These are phyloP conservation scores for Rhingia campestris DNA, from an alignment of 2,888 invertebrate species.

Conservation along the genomic window DNA sequence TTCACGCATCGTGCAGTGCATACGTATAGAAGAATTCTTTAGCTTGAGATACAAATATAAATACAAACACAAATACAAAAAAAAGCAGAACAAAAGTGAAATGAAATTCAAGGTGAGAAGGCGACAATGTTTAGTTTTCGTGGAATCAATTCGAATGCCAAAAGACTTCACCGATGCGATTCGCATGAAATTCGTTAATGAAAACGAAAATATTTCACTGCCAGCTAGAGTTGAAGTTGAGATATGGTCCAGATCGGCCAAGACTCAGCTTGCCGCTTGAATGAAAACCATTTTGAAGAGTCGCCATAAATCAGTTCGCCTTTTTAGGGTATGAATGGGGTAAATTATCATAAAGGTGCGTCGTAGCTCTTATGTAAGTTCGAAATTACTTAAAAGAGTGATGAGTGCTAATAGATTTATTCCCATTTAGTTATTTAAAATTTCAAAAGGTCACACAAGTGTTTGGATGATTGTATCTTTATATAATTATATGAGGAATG, in stretches of 20 bases:
- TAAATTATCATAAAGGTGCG: conserved; percentile 22
- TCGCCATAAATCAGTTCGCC: no score
- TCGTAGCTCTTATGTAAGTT: not conserved
- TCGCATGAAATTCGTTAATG: conserved; percentile 17
- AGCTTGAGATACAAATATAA: conserved; percentile 3
- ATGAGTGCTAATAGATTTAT: no score
- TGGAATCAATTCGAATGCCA: not conserved
- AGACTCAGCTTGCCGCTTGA: conserved; percentile 33
- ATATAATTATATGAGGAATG: no score
- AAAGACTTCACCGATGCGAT: not conserved
- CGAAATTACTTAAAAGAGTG: no score
- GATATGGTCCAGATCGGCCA: conserved; percentile 28
- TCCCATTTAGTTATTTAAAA: no score
- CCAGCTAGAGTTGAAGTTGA: conserved; percentile 29
- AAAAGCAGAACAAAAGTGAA: conserved; percentile 29
- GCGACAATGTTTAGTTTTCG: conserved; percentile 17
- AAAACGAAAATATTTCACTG: conserved; percentile 37
- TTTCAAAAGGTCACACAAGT: no score
- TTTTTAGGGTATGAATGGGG: not conserved
- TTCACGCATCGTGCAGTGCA: not conserved
- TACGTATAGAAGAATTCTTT: not conserved
- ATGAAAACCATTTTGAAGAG: not conserved
- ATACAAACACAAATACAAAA: not conserved
- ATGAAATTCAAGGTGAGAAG: conserved; percentile 63
- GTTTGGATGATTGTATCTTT: no score